Conservation (phyloP, 2,797 vertebrate genomes). For the Nyctibius grandis region DNA sequence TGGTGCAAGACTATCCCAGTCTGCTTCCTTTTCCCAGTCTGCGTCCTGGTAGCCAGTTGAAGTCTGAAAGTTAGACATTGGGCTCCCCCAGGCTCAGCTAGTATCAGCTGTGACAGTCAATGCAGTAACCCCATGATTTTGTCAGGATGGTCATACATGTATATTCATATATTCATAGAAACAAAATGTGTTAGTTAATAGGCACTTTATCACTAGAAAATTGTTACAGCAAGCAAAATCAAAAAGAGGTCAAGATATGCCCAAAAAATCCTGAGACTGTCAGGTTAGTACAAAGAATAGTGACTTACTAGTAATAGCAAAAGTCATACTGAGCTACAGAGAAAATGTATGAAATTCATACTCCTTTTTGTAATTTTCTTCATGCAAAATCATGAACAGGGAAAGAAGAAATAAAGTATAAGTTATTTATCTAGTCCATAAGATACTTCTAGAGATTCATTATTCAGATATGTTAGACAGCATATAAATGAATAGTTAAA, state of each 20-base stretch:
- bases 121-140: neutral
- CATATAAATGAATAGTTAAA: neutral
- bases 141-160: neutral
- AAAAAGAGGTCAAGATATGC: neutral
- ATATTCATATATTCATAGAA: neutral
- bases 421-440: neutral
- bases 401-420: neutral
- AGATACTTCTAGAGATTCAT: neutral
- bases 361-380: neutral
- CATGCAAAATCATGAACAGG: neutral
- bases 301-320: neutral
- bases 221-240: neutral
- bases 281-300: neutral
- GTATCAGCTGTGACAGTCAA: neutral
- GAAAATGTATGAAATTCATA: neutral
- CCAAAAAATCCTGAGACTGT: neutral
- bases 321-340: neutral
- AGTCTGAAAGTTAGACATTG: neutral
- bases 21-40: neutral
- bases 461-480: neutral
- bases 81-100: neutral
- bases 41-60: neutral
- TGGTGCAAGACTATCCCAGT: neutral
- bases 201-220: neutral
- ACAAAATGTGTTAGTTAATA: neutral